Base-by-base conservation (phyloP, 2,888 invertebrate species). In the Cyaniris semiargus region DNA sequence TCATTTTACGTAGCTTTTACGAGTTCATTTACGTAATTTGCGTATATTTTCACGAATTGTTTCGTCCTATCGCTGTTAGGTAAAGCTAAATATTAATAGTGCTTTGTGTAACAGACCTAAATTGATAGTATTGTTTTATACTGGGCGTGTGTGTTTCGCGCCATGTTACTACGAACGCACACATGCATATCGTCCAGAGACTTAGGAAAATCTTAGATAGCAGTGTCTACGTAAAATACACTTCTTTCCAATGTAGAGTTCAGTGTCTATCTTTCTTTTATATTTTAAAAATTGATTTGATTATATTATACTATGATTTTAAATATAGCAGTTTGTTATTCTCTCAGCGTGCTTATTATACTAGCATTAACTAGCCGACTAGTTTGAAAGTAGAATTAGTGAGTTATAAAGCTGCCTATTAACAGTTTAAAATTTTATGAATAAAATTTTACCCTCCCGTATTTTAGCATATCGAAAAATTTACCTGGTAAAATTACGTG, bases 101-200 rank as follows among this genome's bases (percentile, higher is more conserved):
- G 48, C 74, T 48, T 74, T 90, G 86, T 80, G 81, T 78, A 76
- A 75, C 83, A 15, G 74, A 79, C 83, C 83, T 79, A 81, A 85
- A 78, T 80, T 78, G 81, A 82, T 84, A 83, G 90, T 91, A 93
- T 93, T 92, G 93, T 93, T 91, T 88, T 86, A 86, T 85, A 83
- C 87, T 87, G 89, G 87, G 87, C 18, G 15, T 87, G 88, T 89
- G 89, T 88, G 86, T 87, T 88, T 87, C 87, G 87, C 87, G 86
- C 87, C 85, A 85, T 88, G 87, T 87, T 86, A 86, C 87, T 85
- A 87, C 85, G 85, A 86, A 85, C 85, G 84, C 85, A 83, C 84
- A 86, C 86, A 85, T 87, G 86, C 86, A 84, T 84, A 85, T 76
- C 77, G 81, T 83, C 81, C 66, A 66, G 15, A 66, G 66, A 66